These are phyloP conservation scores for Cancer borealis DNA, from an alignment of 2,888 invertebrate genomes.

Conservation along the genomic window DNA sequence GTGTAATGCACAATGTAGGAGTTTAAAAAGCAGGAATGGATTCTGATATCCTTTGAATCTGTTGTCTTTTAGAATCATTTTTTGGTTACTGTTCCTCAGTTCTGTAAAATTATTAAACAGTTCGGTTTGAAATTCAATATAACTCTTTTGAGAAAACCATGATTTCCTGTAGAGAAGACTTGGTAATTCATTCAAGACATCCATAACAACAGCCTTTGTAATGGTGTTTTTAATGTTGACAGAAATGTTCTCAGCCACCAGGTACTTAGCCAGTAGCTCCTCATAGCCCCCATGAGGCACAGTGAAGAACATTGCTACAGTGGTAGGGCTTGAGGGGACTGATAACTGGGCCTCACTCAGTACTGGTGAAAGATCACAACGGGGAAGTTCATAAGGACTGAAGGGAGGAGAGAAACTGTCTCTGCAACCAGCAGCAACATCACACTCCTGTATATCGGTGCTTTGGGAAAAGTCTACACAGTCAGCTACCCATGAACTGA, in stretches of 20 bases:
- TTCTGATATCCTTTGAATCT: conserved; percentile 63
- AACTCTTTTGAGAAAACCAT: conserved; percentile 53
- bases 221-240: conserved; percentile 33
- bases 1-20: conserved; percentile 57
- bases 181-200: conserved; percentile 65
- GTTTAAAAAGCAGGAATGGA: conserved; percentile 64
- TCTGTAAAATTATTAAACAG: conserved; percentile 55
- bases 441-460: conserved; percentile 10
- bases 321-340: neutral
- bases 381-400: neutral
- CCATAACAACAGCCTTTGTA: conserved; percentile 24
- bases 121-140: conserved; percentile 55
- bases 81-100: neutral
- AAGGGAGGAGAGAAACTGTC: neutral
- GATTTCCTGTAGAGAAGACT: conserved; percentile 57
- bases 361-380: neutral
- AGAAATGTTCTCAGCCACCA: conserved; percentile 56
- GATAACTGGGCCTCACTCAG: conserved; percentile 45
- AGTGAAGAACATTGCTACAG: conserved; percentile 57
- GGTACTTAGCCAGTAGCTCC: conserved; percentile 59
- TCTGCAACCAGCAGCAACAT: neutral
- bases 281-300: conserved; percentile 65
- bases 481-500: conserved; percentile 64
- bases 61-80: conserved; percentile 34
- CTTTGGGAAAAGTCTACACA: conserved; percentile 53